Conservation (phyloP, 2,888 invertebrate genomes). For the Lomographa bimaculata region DNA sequence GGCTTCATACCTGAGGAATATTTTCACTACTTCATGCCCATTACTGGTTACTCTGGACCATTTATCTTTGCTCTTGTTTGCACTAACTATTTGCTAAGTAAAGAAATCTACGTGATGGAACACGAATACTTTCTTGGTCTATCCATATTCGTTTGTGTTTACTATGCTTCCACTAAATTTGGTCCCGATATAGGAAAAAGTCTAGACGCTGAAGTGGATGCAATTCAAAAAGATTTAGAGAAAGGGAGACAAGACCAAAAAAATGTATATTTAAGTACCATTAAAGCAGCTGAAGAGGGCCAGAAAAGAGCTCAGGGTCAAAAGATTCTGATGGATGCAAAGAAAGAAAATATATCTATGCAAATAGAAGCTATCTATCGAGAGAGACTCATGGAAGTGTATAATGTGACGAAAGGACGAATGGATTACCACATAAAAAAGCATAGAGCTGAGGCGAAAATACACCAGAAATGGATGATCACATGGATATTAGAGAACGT, state of each 20-base stretch:
- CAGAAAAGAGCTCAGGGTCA: slow-evolving; percentile 92
- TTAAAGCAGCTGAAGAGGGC: slow-evolving; percentile 86
- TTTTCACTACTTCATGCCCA: slow-evolving; percentile 94
- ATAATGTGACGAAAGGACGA: slow-evolving; percentile 86
- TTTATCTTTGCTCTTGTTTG: slow-evolving; percentile 92
- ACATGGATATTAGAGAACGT: slow-evolving; percentile 95
- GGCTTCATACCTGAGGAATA: slow-evolving; percentile 77
- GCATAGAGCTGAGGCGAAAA: slow-evolving; percentile 88
- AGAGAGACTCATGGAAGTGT: slow-evolving; percentile 80
- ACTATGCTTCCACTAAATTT: slow-evolving; percentile 84
- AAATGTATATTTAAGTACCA: slow-evolving; percentile 64
- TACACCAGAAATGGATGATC: slow-evolving; percentile 96
- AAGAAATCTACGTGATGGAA: slow-evolving; percentile 96
- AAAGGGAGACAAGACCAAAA: slow-evolving; percentile 79
- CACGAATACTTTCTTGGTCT: slow-evolving; percentile 94
- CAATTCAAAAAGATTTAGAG: slow-evolving; percentile 76
- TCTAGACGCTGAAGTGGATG: slow-evolving; percentile 88
- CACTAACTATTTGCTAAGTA: slow-evolving; percentile 92
- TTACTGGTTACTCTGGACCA: slow-evolving; percentile 94
- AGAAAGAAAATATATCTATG: slow-evolving; percentile 94
- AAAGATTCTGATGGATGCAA: slow-evolving; percentile 89
- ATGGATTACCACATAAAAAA: slow-evolving; percentile 96
- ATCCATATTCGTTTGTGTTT: slow-evolving; percentile 74
- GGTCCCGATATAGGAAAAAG: slow-evolving; percentile 85
- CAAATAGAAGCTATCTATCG: slow-evolving; percentile 97